These are phyloP conservation scores for Myoxocephalus aenaeus DNA, from an alignment of 2,797 vertebrate species.

Conservation along the genomic window DNA sequence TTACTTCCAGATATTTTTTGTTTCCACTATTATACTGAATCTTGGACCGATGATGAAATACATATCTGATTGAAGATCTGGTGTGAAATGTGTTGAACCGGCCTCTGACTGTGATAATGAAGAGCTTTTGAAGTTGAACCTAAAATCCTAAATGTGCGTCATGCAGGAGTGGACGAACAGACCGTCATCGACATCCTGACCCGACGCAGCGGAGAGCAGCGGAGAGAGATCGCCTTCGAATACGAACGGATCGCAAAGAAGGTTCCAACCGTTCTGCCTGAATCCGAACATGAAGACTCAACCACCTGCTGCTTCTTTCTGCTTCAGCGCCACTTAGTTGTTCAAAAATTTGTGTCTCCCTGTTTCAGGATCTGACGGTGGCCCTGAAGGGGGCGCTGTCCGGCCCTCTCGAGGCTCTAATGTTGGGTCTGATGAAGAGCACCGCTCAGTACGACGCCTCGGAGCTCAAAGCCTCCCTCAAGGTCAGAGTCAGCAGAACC, in stretches of 20 bases:
- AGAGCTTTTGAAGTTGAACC: background rate
- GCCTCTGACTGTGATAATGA: background rate
- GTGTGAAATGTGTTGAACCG: background rate
- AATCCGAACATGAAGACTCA: background rate
- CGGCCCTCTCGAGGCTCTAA: conserved; percentile 90
- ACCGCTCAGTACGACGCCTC: conserved; percentile 92
- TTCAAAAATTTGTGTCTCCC: background rate
- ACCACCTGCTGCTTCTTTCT: background rate
- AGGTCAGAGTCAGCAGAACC: conserved; percentile 81
- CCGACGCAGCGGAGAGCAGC: conserved; percentile 90
- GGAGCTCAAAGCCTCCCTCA: conserved; percentile 91
- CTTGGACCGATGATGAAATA: no score
- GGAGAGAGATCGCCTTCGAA: conserved; percentile 92
- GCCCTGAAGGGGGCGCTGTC: conserved; percentile 94
- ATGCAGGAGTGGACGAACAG: conserved; percentile 93
- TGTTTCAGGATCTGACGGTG: conserved; percentile 78
- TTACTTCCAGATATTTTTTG: no score
- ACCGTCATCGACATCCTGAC: conserved; percentile 95
- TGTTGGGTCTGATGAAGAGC: conserved; percentile 95
- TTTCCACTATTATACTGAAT: no score
- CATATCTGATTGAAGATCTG: no score
- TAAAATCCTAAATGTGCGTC: background rate
- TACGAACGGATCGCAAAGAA: conserved; percentile 93
- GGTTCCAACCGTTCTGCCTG: conserved; percentile 74
- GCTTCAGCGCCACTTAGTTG: background rate